Percentiles rank a stretch among this genome's conserved stretches.
Evolutionary conservation across 1,140 invertebrate genomes (phyloP).

Genomic region (Laodelphax striatellus): DNA sequence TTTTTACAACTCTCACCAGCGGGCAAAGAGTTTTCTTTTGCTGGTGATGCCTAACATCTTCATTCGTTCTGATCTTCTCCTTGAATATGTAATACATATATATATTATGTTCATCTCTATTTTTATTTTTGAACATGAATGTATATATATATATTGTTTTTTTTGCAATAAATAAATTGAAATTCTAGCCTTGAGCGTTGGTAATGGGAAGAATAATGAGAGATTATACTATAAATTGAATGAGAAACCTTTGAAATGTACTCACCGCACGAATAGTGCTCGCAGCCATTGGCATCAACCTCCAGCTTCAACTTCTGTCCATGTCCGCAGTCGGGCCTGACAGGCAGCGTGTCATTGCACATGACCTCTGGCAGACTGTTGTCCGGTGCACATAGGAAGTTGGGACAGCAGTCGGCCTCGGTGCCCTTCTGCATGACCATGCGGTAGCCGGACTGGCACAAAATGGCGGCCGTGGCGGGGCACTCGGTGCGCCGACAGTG

Average conservation of each 20-base stretch:
- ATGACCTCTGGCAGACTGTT: background rate
- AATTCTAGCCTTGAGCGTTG: too few species aligned
- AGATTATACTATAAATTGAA: background rate
- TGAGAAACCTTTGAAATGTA: slow-evolving; percentile 11
- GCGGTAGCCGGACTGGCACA: slow-evolving; percentile 41
- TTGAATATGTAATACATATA: too few species aligned
- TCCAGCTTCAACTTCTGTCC: slow-evolving; percentile 38
- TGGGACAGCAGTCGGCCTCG: slow-evolving; percentile 49
- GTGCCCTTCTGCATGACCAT: slow-evolving; percentile 37
- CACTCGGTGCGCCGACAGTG: slow-evolving; percentile 47
- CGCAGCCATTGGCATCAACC: slow-evolving; percentile 47
- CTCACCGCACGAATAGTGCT: slow-evolving; percentile 49
- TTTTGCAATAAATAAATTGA: too few species aligned
- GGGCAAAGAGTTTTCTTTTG: too few species aligned
- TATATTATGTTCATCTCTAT: too few species aligned
- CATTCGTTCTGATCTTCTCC: too few species aligned
- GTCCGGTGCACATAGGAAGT: slow-evolving; percentile 42
- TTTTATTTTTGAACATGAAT: too few species aligned
- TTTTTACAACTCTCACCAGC: too few species aligned
- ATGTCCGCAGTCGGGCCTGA: slow-evolving; percentile 39
- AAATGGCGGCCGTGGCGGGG: slow-evolving; percentile 36
- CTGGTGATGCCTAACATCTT: too few species aligned
- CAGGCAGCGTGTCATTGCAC: slow-evolving; percentile 41
- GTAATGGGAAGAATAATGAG: background rate
- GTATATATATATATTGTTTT: too few species aligned